These are phyloP conservation scores for Todus mexicanus DNA, from an alignment of 2,797 vertebrate genomes.

Conservation along the genomic window DNA sequence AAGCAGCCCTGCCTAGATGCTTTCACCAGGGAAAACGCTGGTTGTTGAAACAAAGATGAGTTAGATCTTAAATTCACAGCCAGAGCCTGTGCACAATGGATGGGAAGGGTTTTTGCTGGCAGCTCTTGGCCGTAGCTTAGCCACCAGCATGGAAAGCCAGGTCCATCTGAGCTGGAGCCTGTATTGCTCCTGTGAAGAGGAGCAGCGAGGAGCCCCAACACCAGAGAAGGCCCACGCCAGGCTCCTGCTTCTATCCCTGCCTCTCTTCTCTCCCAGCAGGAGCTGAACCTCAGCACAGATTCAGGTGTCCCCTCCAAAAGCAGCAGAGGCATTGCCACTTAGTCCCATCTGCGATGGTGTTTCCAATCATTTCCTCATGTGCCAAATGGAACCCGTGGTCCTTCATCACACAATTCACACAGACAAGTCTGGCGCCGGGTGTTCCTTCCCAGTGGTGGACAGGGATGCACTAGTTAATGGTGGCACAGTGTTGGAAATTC, in stretches of 20 bases:
- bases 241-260: background rate
- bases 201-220: no score
- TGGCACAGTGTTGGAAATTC: background rate
- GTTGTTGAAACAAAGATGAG: background rate
- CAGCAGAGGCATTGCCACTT: background rate
- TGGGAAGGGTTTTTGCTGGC: background rate
- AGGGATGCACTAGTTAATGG: background rate
- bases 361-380: background rate
- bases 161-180: background rate
- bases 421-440: background rate
- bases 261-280: background rate
- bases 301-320: background rate
- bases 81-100: background rate
- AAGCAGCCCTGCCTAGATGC: background rate
- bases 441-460: fast-evolving
- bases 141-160: background rate
- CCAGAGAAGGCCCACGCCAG: no score
- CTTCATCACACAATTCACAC: background rate
- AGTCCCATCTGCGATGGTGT: background rate
- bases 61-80: background rate
- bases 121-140: background rate
- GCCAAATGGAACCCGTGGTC: background rate
- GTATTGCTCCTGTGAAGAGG: no score
- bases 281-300: background rate
- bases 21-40: background rate